A percentile compares a stretch with the other conserved stretches of the same genome.
Evolutionary conservation across 2,113 vertebrate species (phyloP).

Genomic region (Vanacampus margaritifer): DNA sequence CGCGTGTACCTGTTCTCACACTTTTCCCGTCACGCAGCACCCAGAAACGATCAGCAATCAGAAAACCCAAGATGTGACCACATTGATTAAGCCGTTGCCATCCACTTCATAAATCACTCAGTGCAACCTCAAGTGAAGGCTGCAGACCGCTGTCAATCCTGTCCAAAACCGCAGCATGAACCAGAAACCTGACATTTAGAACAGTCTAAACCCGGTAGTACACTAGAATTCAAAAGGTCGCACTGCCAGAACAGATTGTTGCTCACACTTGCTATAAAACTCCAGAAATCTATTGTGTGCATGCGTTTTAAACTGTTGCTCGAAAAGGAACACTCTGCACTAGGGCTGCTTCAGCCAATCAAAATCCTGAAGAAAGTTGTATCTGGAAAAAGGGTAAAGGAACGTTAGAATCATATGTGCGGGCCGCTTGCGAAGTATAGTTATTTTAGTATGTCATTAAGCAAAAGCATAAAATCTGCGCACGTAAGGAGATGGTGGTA

Average conservation of each 20-base stretch:
- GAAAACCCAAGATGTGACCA: slow-evolving; percentile 59
- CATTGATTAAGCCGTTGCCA: slow-evolving; percentile 40
- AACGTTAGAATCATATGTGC: neutral
- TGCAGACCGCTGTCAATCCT: slow-evolving; percentile 20
- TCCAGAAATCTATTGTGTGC: neutral
- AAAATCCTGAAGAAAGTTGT: neutral
- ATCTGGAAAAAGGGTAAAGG: neutral
- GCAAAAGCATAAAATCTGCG: neutral
- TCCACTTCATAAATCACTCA: slow-evolving; percentile 49
- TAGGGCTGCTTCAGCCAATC: neutral
- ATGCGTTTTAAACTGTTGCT: neutral
- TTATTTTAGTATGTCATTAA: neutral
- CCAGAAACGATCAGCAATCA: slow-evolving; percentile 37
- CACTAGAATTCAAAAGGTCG: neutral
- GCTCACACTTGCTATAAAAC: neutral
- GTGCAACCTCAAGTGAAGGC: slow-evolving; percentile 22
- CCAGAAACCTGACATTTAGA: slow-evolving; percentile 31
- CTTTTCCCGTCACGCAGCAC: slow-evolving; percentile 15
- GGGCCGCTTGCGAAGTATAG: neutral
- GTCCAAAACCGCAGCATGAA: slow-evolving; percentile 48
- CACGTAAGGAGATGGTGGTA: neutral
- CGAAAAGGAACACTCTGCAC: neutral
- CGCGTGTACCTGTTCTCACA: slow-evolving; percentile 56
- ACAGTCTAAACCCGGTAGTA: neutral
- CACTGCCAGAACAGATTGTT: neutral